Conservation (phyloP, 2,888 invertebrate species). For the Doris montereyensis region DNA sequence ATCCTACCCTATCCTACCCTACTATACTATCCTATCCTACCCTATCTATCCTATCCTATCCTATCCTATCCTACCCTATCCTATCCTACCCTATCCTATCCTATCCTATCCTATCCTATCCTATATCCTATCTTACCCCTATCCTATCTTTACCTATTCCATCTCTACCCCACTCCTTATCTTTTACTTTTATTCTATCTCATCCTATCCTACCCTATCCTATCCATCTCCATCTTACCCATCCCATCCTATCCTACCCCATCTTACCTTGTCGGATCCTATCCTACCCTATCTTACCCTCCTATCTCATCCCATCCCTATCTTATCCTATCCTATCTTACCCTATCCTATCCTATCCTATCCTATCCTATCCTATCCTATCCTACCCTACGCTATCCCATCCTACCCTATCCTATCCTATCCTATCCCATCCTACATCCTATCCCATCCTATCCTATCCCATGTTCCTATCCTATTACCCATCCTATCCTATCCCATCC, state of each 20-base stretch:
- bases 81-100: slow-evolving; percentile 24
- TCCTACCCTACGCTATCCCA: background rate
- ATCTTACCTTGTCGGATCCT: background rate
- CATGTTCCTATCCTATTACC: background rate
- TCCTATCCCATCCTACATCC: background rate
- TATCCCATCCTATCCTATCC: background rate
- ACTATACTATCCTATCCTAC: slow-evolving; percentile 6
- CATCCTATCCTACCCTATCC: background rate
- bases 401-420: slow-evolving; percentile 13
- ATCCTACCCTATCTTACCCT: slow-evolving; percentile 5
- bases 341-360: slow-evolving; percentile 6
- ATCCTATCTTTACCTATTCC: slow-evolving; percentile 11
- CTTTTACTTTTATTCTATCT: background rate
- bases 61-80: slow-evolving; percentile 18
- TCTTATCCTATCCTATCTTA: slow-evolving; percentile 17
- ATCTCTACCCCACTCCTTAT: slow-evolving; percentile 8
- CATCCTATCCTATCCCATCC: background rate
- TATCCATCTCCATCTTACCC: slow-evolving; percentile 5
- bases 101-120: slow-evolving; percentile 10
- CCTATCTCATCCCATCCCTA: too few species aligned
- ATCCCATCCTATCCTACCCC: background rate
- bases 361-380: background rate
- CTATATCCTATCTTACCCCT: slow-evolving; percentile 21
- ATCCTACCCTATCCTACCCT: slow-evolving; percentile 17
- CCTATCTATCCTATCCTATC: slow-evolving; percentile 11